Conservation (phyloP, 2,888 invertebrate species). For the Strigamia transsilvanica region DNA sequence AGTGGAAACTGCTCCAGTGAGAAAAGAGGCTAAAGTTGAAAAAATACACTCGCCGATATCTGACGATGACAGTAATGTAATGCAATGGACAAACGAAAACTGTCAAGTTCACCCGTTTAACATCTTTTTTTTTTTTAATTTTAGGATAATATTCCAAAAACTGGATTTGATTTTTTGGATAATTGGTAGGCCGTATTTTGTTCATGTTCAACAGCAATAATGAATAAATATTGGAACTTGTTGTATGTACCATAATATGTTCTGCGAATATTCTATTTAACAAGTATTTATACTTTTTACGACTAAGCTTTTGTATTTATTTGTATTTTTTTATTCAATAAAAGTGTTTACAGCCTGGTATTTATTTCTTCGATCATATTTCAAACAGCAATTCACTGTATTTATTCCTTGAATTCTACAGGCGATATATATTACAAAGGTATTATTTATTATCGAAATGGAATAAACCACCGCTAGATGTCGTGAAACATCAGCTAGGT, state of each 20-base stretch:
- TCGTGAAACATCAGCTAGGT: neutral
- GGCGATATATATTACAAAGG: no score
- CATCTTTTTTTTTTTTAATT: neutral
- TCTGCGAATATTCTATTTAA: neutral
- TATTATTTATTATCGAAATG: no score
- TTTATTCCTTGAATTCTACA: no score
- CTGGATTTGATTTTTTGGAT: conserved; percentile 24
- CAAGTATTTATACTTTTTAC: neutral
- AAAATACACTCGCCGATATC: neutral
- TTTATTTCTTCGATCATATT: neutral
- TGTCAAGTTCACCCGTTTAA: neutral
- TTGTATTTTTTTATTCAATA: neutral
- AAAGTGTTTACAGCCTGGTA: neutral
- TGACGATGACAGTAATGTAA: neutral
- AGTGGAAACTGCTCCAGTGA: neutral
- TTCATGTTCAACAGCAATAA: conserved; percentile 7
- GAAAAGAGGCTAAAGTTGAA: neutral
- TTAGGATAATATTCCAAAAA: neutral
- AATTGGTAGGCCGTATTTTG: neutral
- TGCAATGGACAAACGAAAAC: neutral
- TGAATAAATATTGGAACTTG: neutral
- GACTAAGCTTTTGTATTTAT: neutral
- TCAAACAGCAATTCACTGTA: neutral
- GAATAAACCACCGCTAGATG: neutral
- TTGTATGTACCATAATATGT: neutral